These are phyloP conservation scores for Steinernema khuongi DNA, from an alignment of 1,140 invertebrate genomes.

Conservation along the genomic window DNA sequence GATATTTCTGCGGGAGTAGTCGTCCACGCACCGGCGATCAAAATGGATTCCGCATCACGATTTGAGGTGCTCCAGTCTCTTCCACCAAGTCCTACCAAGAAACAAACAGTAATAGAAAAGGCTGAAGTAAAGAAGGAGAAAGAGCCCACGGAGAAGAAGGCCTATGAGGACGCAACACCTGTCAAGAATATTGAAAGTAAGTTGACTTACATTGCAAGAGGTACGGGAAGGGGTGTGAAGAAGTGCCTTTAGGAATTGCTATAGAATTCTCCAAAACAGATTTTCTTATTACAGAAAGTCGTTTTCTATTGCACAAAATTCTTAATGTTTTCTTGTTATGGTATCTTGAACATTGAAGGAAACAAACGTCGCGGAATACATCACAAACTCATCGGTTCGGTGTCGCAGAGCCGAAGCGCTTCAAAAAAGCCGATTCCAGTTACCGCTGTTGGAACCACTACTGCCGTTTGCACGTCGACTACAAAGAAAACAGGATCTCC, in stretches of 20 bases:
- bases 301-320: neutral
- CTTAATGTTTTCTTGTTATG: neutral
- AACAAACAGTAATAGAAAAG: neutral
- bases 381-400: neutral
- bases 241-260: too few species aligned
- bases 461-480: neutral
- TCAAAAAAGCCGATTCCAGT: conserved; percentile 6
- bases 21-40: neutral
- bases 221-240: too few species aligned
- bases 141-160: neutral
- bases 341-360: too few species aligned
- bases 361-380: neutral
- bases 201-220: neutral
- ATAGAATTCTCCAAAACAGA: too few species aligned
- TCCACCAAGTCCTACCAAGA: neutral
- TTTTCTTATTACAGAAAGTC: neutral
- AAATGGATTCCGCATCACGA: neutral
- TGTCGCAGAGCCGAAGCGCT: neutral
- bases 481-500: neutral
- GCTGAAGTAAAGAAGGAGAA: neutral
- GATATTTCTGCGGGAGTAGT: neutral
- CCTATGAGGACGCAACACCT: neutral
- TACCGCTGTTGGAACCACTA: neutral
- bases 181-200: neutral
- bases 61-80: neutral